Evolutionary conservation across 2,888 invertebrate genomes (phyloP).

Genomic region (Mythimna albipuncta): DNA sequence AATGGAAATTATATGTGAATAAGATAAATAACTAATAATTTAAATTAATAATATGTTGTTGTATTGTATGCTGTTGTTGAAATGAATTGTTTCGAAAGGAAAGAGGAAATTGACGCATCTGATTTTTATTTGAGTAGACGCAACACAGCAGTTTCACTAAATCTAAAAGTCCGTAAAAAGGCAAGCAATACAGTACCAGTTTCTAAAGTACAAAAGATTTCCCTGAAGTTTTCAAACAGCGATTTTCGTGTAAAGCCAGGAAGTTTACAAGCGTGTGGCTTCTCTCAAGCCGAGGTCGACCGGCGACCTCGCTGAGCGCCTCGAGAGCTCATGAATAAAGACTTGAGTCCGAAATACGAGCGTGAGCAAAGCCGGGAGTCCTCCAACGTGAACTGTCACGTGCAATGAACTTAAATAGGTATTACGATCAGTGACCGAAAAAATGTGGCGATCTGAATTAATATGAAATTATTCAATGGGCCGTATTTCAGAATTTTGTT

Average conservation of each 20-base stretch:
- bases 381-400: slow-evolving; percentile 24
- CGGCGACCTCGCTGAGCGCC: slow-evolving; percentile 25
- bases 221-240: slow-evolving; percentile 18
- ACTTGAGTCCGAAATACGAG: slow-evolving; percentile 31
- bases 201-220: not conserved
- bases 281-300: slow-evolving; percentile 17
- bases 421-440: too few relatives aligned
- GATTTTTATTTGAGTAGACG: too few relatives aligned
- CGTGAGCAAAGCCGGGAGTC: slow-evolving; percentile 13
- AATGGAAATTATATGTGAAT: too few relatives aligned
- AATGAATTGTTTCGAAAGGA: too few relatives aligned
- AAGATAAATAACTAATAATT: too few relatives aligned
- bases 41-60: too few relatives aligned
- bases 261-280: slow-evolving; percentile 42
- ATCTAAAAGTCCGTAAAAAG: not conserved
- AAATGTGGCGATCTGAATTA: too few relatives aligned
- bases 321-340: slow-evolving; percentile 46
- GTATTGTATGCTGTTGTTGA: too few relatives aligned
- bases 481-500: too few relatives aligned
- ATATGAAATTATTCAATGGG: too few relatives aligned
- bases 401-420: not conserved
- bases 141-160: not conserved
- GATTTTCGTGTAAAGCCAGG: slow-evolving; percentile 40
- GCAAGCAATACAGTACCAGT: not conserved
- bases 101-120: too few relatives aligned